A percentile compares a stretch with the other conserved stretches of the same genome.
These are phyloP conservation scores for Corythaixoides concolor DNA, from an alignment of 2,113 vertebrate species.

Conservation along the genomic window DNA sequence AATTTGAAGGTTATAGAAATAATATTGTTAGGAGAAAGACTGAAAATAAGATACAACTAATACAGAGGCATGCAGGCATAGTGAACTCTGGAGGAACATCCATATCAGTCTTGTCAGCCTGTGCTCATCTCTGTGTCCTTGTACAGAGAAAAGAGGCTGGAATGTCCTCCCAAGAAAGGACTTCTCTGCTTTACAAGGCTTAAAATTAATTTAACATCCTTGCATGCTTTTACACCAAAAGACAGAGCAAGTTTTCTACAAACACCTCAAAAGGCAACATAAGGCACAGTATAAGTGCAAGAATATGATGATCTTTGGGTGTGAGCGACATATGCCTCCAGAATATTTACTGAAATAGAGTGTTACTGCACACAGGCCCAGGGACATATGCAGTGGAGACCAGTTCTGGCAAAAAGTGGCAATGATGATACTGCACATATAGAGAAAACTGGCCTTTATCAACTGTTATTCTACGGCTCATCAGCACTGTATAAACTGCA, in stretches of 20 bases:
- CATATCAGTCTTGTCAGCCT: not conserved
- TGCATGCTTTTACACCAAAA: not conserved
- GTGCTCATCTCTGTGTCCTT: not conserved
- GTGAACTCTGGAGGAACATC: not conserved
- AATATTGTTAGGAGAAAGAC: not conserved
- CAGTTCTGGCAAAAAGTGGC: not conserved
- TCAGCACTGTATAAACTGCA: not conserved
- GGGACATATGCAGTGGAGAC: not conserved
- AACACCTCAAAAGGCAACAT: not conserved
- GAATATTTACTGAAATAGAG: not conserved
- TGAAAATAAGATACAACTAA: not conserved
- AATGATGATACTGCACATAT: not conserved
- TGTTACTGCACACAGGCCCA: not conserved
- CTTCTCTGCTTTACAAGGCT: not conserved
- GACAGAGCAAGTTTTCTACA: not conserved
- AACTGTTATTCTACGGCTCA: fast-evolving
- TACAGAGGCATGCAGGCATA: not conserved
- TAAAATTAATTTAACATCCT: not conserved
- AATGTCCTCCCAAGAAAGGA: not conserved
- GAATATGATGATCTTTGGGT: not conserved
- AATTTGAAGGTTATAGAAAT: not conserved
- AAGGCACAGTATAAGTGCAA: not conserved
- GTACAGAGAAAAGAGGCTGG: not conserved
- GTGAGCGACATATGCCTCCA: not conserved
- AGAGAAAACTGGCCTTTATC: not conserved